Evolutionary conservation across 1,140 invertebrate genomes (phyloP), one percentile per base, ranked within the genome.

Genomic region (Oryzaephilus surinamensis): DNA sequence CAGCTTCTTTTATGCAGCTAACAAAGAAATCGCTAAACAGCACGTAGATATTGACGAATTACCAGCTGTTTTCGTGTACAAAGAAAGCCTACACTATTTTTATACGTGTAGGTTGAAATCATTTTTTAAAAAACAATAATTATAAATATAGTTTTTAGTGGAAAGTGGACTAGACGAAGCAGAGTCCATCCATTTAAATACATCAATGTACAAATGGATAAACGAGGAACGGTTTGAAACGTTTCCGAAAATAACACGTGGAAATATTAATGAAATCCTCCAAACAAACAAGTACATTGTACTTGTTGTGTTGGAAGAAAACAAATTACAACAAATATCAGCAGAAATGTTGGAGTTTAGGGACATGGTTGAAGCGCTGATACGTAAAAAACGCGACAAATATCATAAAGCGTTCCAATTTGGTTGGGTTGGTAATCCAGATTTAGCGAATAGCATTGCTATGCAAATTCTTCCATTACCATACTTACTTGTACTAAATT

Each of bases 351-450:
- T 76, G 46, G 80, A 86, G 59, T 92, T 91, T 60, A 71, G 76
- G 52, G 79, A 89, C 55, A 86, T 89, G 78, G 71, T 93, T 4
- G 81, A 93, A 63, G 75, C 77, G 13, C 72, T 92, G 32, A 87
- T 91, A 36, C 67, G 77, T 44, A 78, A 72, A 37, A 80, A 84
- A 62, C 71, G 81, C 40, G 70, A 79, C 40, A 79, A 81, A 42
- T 84, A 87, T 55, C 85, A 91, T 52, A 72, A 79, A 28, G 60
- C 77, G 53, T 93, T 94, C 60, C 86, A 94, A 60, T 96, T 96
- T 72, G 90, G 90, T 17, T 96, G 90, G 90, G 74, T 81, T 60
- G 86, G 84, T 0, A 81, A 71, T 50, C 80, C 84, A 11, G 81
- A 88, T 19, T 62, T 96, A 48, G 86, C 88, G 4, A 94, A 93